Evolutionary conservation across 2,888 invertebrate genomes (phyloP).

Genomic region (Drosophila paramelanica): DNA sequence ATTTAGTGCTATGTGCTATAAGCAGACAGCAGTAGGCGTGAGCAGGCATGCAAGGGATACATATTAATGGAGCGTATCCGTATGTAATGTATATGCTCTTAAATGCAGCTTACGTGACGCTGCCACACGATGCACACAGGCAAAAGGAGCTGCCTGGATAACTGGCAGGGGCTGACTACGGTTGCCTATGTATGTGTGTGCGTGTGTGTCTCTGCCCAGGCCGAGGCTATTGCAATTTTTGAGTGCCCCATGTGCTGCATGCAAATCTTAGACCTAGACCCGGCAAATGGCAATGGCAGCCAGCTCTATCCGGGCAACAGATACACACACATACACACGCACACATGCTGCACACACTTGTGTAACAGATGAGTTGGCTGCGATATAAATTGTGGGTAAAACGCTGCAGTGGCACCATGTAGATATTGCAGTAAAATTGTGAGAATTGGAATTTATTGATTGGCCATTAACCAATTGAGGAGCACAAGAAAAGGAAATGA

Average conservation of each 20-base stretch:
- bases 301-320: constrained; percentile 30
- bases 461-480: constrained; percentile 81
- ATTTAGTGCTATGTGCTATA: constrained; percentile 52
- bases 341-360: constrained; percentile 34
- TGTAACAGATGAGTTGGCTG: constrained; percentile 79
- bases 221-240: constrained; percentile 68
- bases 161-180: constrained; percentile 1
- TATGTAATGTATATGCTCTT: constrained; percentile 80
- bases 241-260: constrained; percentile 72
- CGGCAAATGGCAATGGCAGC: constrained; percentile 64
- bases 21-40: constrained; percentile 66
- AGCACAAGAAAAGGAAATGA: constrained; percentile 44
- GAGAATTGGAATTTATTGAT: constrained; percentile 83
- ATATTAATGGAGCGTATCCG: constrained; percentile 82
- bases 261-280: constrained; percentile 72
- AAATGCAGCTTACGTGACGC: constrained; percentile 81
- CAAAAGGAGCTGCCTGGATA: constrained; percentile 38
- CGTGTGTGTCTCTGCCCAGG: constrained; percentile 21
- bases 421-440: constrained; percentile 81
- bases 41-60: constrained; percentile 75
- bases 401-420: constrained; percentile 74
- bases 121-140: constrained; percentile 37
- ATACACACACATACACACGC: constrained; percentile 19
- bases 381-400: constrained; percentile 79
- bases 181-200: neutral